These are phyloP conservation scores for Drosophila neocordata DNA, from an alignment of 1,140 invertebrate genomes.

Conservation along the genomic window DNA sequence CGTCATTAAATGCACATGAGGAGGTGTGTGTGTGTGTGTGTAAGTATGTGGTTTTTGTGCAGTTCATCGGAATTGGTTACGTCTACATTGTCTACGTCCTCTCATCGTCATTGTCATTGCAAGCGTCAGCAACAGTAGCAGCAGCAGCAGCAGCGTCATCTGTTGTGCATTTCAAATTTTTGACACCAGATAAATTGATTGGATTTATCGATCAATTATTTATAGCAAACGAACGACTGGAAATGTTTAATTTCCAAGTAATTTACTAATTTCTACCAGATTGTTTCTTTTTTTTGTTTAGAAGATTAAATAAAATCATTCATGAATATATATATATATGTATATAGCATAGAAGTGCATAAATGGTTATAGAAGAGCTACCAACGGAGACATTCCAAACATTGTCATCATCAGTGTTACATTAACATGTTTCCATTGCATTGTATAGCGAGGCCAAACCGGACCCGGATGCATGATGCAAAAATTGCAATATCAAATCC, in stretches of 20 bases:
- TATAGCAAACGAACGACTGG: too few relatives aligned
- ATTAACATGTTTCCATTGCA: not conserved
- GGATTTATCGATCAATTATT: slow-evolving; percentile 12
- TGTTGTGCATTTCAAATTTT: slow-evolving; percentile 65
- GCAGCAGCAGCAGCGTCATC: slow-evolving; percentile 34
- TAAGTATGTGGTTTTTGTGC: not conserved
- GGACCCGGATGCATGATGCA: slow-evolving; percentile 60
- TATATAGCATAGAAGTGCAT: not conserved
- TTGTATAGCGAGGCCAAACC: not conserved
- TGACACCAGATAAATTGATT: slow-evolving; percentile 43
- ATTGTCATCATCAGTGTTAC: not conserved
- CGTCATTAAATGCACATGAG: slow-evolving; percentile 51
- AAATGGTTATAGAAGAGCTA: not conserved
- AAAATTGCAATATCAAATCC: slow-evolving; percentile 66
- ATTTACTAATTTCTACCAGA: too few relatives aligned
- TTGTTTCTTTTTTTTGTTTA: too few relatives aligned
- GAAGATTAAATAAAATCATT: too few relatives aligned
- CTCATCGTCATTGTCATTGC: slow-evolving; percentile 19
- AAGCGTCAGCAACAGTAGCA: not conserved
- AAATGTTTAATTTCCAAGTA: too few relatives aligned
- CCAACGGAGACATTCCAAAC: not conserved
- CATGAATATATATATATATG: too few relatives aligned
- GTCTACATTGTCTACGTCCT: not conserved
- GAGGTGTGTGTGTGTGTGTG: not conserved
- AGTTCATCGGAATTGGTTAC: not conserved